These are phyloP conservation scores for Cyphomyrmex costatus DNA, from an alignment of 1,140 invertebrate genomes.

Conservation along the genomic window DNA sequence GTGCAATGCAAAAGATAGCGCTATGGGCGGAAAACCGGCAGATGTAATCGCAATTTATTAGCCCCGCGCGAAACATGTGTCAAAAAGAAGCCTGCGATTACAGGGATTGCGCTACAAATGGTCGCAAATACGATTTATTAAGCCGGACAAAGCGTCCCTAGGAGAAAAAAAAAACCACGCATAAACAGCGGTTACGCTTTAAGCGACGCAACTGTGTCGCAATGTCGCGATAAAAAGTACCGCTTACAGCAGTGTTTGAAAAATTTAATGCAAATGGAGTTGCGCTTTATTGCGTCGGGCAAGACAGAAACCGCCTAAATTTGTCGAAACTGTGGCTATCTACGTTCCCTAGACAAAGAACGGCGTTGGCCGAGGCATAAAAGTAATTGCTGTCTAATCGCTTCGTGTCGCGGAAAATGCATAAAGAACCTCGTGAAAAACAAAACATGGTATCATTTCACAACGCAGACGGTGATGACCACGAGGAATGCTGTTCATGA, in stretches of 20 bases:
- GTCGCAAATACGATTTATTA: conserved; percentile 54
- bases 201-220: conserved; percentile 9
- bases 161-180: conserved; percentile 21
- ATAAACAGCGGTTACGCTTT: conserved; percentile 43
- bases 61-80: conserved; percentile 16
- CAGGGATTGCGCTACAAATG: conserved; percentile 38
- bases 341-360: background rate
- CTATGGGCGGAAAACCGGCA: background rate
- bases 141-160: conserved; percentile 9
- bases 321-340: conserved; percentile 12
- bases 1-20: background rate
- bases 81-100: conserved; percentile 51
- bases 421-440: conserved; percentile 33
- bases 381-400: conserved; percentile 35
- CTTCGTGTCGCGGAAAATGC: background rate
- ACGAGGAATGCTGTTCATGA: conserved; percentile 69
- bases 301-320: background rate
- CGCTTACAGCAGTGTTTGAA: conserved; percentile 40
- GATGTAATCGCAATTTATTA: conserved; percentile 50
- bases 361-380: background rate
- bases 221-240: conserved; percentile 47
- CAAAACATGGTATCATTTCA: conserved; percentile 14
- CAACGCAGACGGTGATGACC: conserved; percentile 35
- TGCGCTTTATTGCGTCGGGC: conserved; percentile 33
- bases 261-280: conserved; percentile 53